A percentile compares a stretch with the other conserved stretches of the same genome.
phyloP scores from a whole-genome alignment of 2,888 invertebrate genomes.

The Drosophila dives region DNA sequence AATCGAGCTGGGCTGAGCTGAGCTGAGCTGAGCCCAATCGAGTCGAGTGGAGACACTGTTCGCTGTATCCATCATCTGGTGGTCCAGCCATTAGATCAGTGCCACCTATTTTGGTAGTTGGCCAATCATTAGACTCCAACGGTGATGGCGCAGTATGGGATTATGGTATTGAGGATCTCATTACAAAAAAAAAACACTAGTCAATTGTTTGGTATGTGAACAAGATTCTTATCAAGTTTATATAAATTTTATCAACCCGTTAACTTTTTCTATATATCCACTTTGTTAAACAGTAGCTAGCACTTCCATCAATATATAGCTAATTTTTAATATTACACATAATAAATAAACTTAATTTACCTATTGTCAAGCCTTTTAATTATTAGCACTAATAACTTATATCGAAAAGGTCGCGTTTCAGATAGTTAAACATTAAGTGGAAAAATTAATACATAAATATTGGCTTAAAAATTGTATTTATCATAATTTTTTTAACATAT shows the following conservation, averaged over 20 bases:
- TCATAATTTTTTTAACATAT: neutral
- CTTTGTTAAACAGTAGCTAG: neutral
- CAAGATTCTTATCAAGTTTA: neutral
- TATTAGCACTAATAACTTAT: neutral
- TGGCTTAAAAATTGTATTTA: neutral
- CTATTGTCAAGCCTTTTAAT: neutral
- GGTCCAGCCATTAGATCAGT: slow-evolving; percentile 74
- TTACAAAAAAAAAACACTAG: neutral
- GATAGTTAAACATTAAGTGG: neutral
- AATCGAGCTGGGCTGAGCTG: slow-evolving; percentile 8
- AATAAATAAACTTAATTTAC: neutral
- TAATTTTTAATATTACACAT: neutral
- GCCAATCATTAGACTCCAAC: slow-evolving; percentile 72
- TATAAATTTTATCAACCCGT: neutral
- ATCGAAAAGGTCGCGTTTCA: neutral
- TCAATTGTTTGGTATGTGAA: neutral
- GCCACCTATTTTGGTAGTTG: slow-evolving; percentile 79
- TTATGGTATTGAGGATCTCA: slow-evolving; percentile 1
- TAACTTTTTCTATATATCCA: neutral
- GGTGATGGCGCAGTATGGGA: slow-evolving; percentile 29
- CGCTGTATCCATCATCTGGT: slow-evolving; percentile 10
- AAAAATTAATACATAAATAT: neutral
- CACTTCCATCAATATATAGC: neutral
- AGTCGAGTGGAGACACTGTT: slow-evolving; percentile 4
- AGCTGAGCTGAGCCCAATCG: slow-evolving; percentile 3